Evolutionary conservation across 2,888 invertebrate genomes (phyloP), one percentile per base, ranked within the genome.

Genomic region (Ectemnius continuus): DNA sequence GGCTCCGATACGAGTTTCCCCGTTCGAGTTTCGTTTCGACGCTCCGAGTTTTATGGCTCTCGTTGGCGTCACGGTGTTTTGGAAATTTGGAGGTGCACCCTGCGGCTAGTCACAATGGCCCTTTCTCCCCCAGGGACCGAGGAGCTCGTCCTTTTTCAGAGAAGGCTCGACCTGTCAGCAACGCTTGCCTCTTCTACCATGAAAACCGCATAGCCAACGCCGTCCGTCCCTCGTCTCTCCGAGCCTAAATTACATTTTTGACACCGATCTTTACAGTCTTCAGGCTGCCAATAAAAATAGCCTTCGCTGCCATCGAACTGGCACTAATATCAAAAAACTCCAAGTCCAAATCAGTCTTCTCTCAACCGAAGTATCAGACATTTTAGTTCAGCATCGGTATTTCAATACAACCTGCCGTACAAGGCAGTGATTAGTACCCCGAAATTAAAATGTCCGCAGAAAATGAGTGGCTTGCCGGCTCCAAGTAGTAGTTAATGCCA

Each of bases 91-190:
- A 45, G 66, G 23, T 60, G 56, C 66, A 57, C 56, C 62, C 52
- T 45, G 64, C 64, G 57, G 48, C 18, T 26, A 61, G 67, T 23
- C 48, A 70, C 75, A 70, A 75, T 69, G 48, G 59, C 20, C 59
- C 52, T 52, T 14, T 14, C 52, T 52, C 52, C 52, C 52, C 16
- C 16, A 52, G 52, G 16, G 52, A 14, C 52, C 52, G n/a, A 52
- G 52, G 52, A 13, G 5, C 36, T 11, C 36, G 36, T 36, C 36
- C 52, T 52, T 52, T 52, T 14, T 14, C 4, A 52, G 52, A 14
- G 16, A 52, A 52, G 52, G 52, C 52, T 13, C 5, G 1, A 14
- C 4, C 52, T 52, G 52, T 36, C 36, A 36, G 36, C 36, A 36
- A 36, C 52, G 16, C 16, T 14, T 11, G 14, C 14, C 11, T 11